Evolutionary conservation across 2,113 vertebrate genomes (phyloP), one percentile per base, ranked within the genome.

Genomic region (Rhineura floridana): DNA sequence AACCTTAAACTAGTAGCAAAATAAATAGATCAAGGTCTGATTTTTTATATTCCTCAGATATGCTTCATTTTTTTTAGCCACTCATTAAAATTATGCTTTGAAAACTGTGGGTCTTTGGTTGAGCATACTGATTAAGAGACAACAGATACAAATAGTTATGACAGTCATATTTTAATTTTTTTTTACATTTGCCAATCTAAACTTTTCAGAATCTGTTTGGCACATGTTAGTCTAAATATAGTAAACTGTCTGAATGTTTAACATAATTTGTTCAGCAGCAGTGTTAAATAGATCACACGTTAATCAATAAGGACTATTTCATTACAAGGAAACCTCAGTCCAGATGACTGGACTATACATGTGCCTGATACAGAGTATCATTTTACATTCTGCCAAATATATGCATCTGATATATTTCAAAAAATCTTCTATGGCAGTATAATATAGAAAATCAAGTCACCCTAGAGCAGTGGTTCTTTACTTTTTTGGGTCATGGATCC

Each of bases 1-100:
- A 91, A 92, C 90, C 21, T 15, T 84, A 21, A 73, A 59, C 1
- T 59, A 84, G 8, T n/a, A 63, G 39, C 2, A 44, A 72, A 73
- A 72, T 55, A 50, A 33, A 30, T 70, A 44, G 2, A 70, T 39
- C 33, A 84, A 52, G 17, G 25, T 67, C 6, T 39, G 25, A 75
- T 78, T 13, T 25, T 39, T 39, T 63, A 5, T 50, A 1, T 63
- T 50, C 11, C 52, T 67, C 15, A 46, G 81, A 36, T 69, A 46
- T 83, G 4, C 25, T 48, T 83, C 52, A 23, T 7, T 63, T 30
- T 82, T 82, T 17, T 63, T 44, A 63, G 39, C 7, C 59, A 46
- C 30, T 63, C 23, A 52, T 55, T 72, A 48, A 63, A 86, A 50
- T 65, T 48, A 77, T 63, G 23, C 42, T 76, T 44, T 63, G 30